Base-by-base conservation (phyloP, 2,113 vertebrate species). In the Loxodonta africana region DNA sequence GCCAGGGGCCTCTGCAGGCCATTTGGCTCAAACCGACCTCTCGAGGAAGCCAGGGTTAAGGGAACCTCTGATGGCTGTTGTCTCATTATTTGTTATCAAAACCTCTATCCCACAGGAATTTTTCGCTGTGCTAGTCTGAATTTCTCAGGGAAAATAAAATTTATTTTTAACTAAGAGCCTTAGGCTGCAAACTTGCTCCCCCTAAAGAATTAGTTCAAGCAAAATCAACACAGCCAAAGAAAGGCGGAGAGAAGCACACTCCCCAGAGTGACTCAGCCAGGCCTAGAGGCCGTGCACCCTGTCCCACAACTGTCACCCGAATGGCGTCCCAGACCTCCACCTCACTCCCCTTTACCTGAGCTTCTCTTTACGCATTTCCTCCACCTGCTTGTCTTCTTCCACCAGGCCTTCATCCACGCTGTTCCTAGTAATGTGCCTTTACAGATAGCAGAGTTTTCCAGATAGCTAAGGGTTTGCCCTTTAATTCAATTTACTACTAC, bases 91-190 rank as follows among this genome's bases (percentile, higher is more conserved):
- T 89, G 18, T 51, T 46, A 83, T 48, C 78, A 73, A 91, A 94
- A 86, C 41, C 60, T 95, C 51, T 71, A 60, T 26, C 60, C 15
- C 23, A 77, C 14, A 53, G 33, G 48, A 53, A 74, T 81, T 74
- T 84, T 71, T 46, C 6, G 46, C 74, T 74, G 82, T 8, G 51
- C 63, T 17, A 20, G 25, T 14, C n/a, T 77, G 44, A 76, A 69
- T 88, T 65, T 88, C 85, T 82, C 83, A 81, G 6, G n/a, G 67
- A 71, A 96, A 96, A 95, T 25, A 33, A 20, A 90, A 85, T 26
- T 30, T 85, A 71, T 80, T 94, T 94, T 83, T 73, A 95, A 88
- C 85, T 30, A 63, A 86, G 67, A 88, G 71, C 91, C 74, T 65
- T 15, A 60, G 37, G 82, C 83, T 94, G 6, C 63, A 81, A 93